Evolutionary conservation across 2,797 vertebrate species (phyloP).

Genomic region (Silurus lanzhouensis): DNA sequence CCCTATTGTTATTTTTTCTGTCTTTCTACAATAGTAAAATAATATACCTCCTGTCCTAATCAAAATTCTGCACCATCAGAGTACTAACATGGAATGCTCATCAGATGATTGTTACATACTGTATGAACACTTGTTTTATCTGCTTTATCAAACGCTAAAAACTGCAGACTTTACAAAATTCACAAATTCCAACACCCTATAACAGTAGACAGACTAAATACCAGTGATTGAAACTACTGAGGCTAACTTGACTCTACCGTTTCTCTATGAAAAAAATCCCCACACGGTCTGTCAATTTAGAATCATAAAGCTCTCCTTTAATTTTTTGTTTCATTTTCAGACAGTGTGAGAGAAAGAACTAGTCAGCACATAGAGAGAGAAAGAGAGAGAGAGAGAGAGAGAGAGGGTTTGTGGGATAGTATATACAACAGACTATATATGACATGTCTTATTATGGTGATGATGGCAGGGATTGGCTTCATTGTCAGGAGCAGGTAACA

Average conservation of each 20-base stretch:
- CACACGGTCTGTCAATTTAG: neutral
- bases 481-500: constrained; percentile 77
- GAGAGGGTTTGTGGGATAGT: constrained; percentile 35
- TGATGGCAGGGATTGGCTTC: constrained; percentile 71
- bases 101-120: neutral
- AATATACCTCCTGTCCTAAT: neutral
- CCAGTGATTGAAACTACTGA: neutral
- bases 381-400: constrained; percentile 5
- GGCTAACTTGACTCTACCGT: neutral
- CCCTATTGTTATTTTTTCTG: neutral
- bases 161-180: neutral
- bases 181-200: neutral
- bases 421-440: constrained; percentile 71
- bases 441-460: constrained; percentile 67
- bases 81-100: neutral
- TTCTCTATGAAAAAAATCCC: neutral
- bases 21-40: neutral
- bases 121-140: neutral
- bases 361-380: neutral
- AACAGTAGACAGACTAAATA: neutral
- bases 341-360: constrained; percentile 62
- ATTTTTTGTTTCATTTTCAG: constrained; percentile 74
- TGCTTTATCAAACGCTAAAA: neutral
- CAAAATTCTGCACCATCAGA: neutral
- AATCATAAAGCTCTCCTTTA: constrained; percentile 59